Evolutionary conservation across 2,888 invertebrate genomes (phyloP).

Genomic region (Melinopterus prodromus): DNA sequence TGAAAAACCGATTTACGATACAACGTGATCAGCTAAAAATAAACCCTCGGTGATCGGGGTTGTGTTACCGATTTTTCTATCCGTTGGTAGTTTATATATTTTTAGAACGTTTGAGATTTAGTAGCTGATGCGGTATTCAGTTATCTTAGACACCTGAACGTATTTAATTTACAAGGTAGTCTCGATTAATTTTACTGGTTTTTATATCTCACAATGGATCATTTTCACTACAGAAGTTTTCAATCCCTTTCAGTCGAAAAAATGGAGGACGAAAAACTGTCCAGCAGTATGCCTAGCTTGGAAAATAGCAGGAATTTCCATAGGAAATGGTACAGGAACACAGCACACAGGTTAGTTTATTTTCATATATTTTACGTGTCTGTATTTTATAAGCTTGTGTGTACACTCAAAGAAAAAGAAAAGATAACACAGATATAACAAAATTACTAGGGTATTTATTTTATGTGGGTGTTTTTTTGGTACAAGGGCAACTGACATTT

Average conservation of each 20-base stretch:
- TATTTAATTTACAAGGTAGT: neutral
- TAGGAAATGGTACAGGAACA: conserved; percentile 65
- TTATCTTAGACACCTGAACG: neutral
- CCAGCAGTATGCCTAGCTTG: neutral
- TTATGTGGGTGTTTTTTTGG: too few relatives aligned
- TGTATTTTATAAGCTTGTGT: conserved; percentile 25
- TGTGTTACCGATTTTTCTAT: neutral
- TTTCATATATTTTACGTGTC: neutral
- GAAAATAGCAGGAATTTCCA: conserved; percentile 20
- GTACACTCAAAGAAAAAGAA: neutral
- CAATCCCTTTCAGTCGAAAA: conserved; percentile 23
- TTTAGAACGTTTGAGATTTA: neutral
- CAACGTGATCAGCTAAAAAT: neutral
- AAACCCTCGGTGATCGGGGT: neutral
- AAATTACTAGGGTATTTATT: too few relatives aligned
- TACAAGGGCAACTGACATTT: too few relatives aligned
- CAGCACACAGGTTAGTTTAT: conserved; percentile 63
- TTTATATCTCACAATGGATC: neutral
- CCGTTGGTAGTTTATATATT: neutral
- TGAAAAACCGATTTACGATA: neutral
- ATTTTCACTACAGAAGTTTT: neutral
- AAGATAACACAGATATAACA: too few relatives aligned
- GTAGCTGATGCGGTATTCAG: neutral
- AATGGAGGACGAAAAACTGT: conserved; percentile 19
- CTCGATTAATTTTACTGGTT: neutral